Conservation (phyloP, 2,888 invertebrate genomes). For the Tetropium fuscum region DNA sequence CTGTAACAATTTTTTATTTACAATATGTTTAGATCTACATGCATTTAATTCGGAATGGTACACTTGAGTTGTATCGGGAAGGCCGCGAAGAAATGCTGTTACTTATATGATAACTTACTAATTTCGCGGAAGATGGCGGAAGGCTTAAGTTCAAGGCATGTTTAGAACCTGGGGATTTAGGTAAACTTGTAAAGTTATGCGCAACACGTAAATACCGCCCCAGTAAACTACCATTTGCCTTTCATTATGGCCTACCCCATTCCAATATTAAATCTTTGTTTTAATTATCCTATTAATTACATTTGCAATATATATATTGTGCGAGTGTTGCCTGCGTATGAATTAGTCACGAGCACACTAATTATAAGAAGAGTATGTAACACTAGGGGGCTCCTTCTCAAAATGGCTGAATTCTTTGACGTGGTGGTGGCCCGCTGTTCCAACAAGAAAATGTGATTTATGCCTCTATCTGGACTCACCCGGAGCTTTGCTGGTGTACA, state of each 20-base stretch:
- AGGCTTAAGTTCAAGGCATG: conserved; percentile 65
- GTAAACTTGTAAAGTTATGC: conserved; percentile 67
- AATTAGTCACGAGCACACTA: conserved; percentile 62
- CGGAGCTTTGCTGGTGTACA: conserved; percentile 51
- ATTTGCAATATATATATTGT: conserved; percentile 59
- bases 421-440: conserved; percentile 57
- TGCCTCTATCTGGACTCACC: conserved; percentile 49
- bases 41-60: conserved; percentile 3
- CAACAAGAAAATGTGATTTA: conserved; percentile 59
- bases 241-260: conserved; percentile 61
- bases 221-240: conserved; percentile 64
- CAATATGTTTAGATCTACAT: too few species aligned
- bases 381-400: conserved; percentile 53
- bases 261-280: conserved; percentile 64
- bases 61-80: conserved; percentile 25
- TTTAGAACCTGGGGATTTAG: conserved; percentile 65
- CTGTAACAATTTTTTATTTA: too few species aligned
- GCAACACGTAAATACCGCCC: conserved; percentile 66
- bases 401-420: conserved; percentile 57
- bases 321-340: conserved; percentile 52
- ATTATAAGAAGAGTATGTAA: conserved; percentile 59
- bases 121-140: conserved; percentile 61
- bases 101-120: conserved; percentile 52
- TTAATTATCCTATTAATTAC: conserved; percentile 65
- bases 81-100: conserved; percentile 40